A percentile compares a stretch with the other conserved stretches of the same genome.
Conservation (phyloP, 2,888 invertebrate species). For the Pandemis heparana region DNA sequence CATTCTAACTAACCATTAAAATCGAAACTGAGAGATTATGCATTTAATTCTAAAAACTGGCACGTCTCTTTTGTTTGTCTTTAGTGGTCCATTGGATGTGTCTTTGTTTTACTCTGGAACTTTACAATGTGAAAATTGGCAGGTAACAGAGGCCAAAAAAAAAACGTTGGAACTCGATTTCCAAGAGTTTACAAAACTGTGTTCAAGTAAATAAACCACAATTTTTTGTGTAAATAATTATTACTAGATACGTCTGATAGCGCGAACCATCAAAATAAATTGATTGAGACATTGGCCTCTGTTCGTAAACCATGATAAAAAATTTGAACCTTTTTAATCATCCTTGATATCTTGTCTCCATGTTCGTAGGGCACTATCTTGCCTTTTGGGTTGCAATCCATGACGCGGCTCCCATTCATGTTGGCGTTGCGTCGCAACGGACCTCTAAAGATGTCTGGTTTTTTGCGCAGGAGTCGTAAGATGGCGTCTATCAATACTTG, state of each 20-base stretch:
- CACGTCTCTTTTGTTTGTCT: neutral
- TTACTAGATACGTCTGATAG: neutral
- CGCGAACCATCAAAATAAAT: neutral
- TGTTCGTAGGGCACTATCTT: conserved; percentile 93
- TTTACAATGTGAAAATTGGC: neutral
- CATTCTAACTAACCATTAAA: neutral
- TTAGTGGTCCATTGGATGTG: neutral
- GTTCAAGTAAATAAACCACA: no score
- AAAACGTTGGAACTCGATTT: no score
- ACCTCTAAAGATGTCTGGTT: conserved; percentile 90
- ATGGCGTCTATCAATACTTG: conserved; percentile 96
- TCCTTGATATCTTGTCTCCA: conserved; percentile 93
- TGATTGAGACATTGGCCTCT: neutral
- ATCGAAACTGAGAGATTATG: neutral
- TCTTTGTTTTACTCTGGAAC: neutral
- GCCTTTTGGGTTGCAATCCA: conserved; percentile 93
- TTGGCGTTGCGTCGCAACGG: conserved; percentile 81
- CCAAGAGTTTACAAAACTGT: no score
- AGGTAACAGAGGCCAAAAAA: conserved; percentile 2
- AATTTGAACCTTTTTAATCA: conserved; percentile 89
- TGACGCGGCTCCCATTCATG: conserved; percentile 87
- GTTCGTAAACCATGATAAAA: neutral
- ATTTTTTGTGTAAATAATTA: no score
- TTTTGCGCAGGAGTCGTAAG: conserved; percentile 92
- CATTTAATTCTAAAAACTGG: neutral